Base-by-base conservation (phyloP, 2,797 vertebrate genomes). In the Tapera naevia region DNA sequence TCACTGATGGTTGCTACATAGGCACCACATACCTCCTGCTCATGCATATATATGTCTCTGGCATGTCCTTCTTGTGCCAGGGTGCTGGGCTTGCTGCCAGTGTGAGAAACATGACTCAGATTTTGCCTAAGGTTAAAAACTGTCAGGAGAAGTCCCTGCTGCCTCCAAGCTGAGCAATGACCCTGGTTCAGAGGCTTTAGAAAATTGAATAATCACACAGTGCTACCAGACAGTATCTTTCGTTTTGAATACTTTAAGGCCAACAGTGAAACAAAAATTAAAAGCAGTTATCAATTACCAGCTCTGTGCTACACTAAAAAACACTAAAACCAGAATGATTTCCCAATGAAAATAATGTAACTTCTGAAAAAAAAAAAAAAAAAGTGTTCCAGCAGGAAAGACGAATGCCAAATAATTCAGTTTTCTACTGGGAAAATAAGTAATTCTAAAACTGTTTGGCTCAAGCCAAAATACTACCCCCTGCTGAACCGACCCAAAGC, bases 351-450 rank as follows among this genome's bases (percentile, higher is more conserved):
- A 95, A 95, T 66, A 89, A 66, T 35, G 46, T 17, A 28, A 62
- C 57, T 86, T 88, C 43, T 69, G 53, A 48, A 46, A 46, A 46
- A 22, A 17, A 46, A 46, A 19, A 46, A 46, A 46, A 22, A 48
- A 66, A 83, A 67, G 28, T 73, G n/a, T 41, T 83, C 89, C 72
- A 6, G 18, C 33, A 60, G 79, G 69, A 88, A 92, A 62, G 17
- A 80, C 7, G 41, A n/a, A 41, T 95, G 91, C 84, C 93, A 94
- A 95, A 69, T 86, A 84, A 80, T 61, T 83, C 57, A 1, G 19
- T 78, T 89, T 94, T 93, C 74, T 85, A 71, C 41, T 86, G 66
- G 69, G 86, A 93, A 95, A 89, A 80, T 32, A 89, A 94, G 58
- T 70, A 13, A 91, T 86, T 91, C 82, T 89, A 51, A 93, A 89